Base-by-base conservation (phyloP, 2,888 invertebrate species). In the Leptopilina syphax region DNA sequence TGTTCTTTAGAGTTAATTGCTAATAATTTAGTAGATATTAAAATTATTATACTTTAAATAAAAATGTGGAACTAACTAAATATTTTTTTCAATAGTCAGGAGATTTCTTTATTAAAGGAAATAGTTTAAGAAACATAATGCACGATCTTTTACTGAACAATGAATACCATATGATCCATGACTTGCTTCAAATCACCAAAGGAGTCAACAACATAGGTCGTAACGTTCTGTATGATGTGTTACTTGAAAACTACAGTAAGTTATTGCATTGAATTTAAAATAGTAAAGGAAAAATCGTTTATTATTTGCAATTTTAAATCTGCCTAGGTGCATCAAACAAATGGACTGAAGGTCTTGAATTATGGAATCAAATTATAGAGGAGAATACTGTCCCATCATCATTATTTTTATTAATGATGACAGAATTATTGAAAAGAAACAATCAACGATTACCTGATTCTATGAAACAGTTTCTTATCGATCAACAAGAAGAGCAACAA, bases 301-400 rank as follows among this genome's bases (percentile, higher is more conserved):
- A 50, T 50, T 9, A 50, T 10, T 2, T 50, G 12, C 10, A 50
- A 50, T 50, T 10, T 50, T 47, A 57, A 54, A 34, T 34, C 3
- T 78, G 77, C 54, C 18, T n/a, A 79, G 80, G 18, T 10, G 24
- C 47, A 9, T 41, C 9, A 0, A 93, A 95, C 65, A 95, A 97
- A 86, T 93, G 95, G 0, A 95, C 96, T 73, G 96, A 96, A 90
- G 97, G 96, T 0, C 88, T 96, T 10, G 94, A 94, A 0, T 92
- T 97, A 4, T 97, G 97, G 97, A 96, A 96, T 0, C 93, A 95
- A 87, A 94, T 97, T 92, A 97, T 97, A 92, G 97, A 98, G 89
- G 97, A 98, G 88, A 94, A 95, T 83, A 93, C 96, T 80, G 91
- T 95, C 24, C 96, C 97, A 0, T 94, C 94, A 44, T 95, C 95